Base-by-base conservation (phyloP, 2,888 invertebrate species). In the Automeris io region DNA sequence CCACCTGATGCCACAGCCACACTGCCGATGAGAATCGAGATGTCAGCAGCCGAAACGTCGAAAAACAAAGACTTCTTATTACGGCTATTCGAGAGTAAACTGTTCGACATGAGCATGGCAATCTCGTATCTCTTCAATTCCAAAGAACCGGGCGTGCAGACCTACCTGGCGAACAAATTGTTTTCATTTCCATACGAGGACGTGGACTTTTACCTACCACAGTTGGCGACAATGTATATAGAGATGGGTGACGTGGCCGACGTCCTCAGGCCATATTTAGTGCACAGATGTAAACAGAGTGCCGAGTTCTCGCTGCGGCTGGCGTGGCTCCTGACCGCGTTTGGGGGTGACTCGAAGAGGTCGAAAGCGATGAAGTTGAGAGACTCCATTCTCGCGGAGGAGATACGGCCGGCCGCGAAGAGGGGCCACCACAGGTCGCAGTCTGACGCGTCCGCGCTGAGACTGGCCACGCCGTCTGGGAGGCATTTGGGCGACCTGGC, bases 201-300 rank as follows among this genome's bases (percentile, higher is more conserved):
- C 55, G 97, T 99, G 47, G 98, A 99, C 87, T 96, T 98, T 77
- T 99, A 98, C 86, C 90, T 99, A 72, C 99, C 99, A 33, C 99
- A 99, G 83, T 86, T 99, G 66, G 94, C 99, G 64, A 96, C 96
- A 64, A 97, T 99, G 96, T 99, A 98, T 77, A 95, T 99, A 79
- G 97, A 98, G 87, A 96, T 98, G 92, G 94, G 94, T 63, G 98
- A 98, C 71, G 93, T 98, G 53, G 98, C 99, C 39, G 98, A 99
- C 88, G 80, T 87, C 51, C 62, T 87, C 49, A 68, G 72, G 51
- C 87, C 87, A 32, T 87, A 87, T 62, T 66, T 87, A 57, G 83
- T 86, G 61, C 61, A 78, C 61, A 70, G 87, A 72, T 98, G 98
- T 89, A 91, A 97, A 63, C 91, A 93, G 73, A 96, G 97, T 51